Evolutionary conservation across 2,888 invertebrate genomes (phyloP).

Genomic region (Julus scanicus): DNA sequence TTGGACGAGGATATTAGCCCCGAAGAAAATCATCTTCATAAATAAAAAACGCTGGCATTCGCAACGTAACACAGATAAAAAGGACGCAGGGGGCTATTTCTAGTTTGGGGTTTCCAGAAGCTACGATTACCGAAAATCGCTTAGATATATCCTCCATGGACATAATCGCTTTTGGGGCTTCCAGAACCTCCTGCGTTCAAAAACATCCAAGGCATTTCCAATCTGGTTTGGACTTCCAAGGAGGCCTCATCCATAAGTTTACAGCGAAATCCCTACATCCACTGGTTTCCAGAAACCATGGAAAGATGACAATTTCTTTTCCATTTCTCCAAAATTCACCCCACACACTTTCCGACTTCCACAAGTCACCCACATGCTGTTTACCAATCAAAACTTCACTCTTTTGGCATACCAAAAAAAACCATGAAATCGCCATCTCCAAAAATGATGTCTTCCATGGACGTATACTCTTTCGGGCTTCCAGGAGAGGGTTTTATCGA

Average conservation of each 20-base stretch:
- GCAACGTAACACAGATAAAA: slow-evolving; percentile 24
- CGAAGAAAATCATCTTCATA: slow-evolving; percentile 17
- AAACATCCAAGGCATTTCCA: background rate
- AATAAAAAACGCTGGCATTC: slow-evolving; percentile 32
- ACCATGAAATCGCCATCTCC: background rate
- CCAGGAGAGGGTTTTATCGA: background rate
- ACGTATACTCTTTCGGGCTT: background rate
- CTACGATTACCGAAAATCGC: background rate
- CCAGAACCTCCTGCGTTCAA: background rate
- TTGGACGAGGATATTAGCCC: slow-evolving; percentile 47
- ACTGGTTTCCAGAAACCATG: background rate
- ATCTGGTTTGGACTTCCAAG: background rate
- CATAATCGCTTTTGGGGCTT: background rate
- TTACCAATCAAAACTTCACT: no score
- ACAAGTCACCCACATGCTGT: background rate
- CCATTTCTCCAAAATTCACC: background rate
- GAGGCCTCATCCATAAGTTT: background rate
- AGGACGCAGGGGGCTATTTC: background rate
- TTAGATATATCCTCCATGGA: background rate
- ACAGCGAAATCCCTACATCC: background rate
- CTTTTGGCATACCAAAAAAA: background rate
- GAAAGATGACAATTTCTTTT: background rate
- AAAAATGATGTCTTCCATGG: background rate
- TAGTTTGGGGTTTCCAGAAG: background rate
- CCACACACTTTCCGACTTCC: background rate